Base-by-base conservation (phyloP, 2,113 vertebrate species). In the Gymnarchus niloticus region DNA sequence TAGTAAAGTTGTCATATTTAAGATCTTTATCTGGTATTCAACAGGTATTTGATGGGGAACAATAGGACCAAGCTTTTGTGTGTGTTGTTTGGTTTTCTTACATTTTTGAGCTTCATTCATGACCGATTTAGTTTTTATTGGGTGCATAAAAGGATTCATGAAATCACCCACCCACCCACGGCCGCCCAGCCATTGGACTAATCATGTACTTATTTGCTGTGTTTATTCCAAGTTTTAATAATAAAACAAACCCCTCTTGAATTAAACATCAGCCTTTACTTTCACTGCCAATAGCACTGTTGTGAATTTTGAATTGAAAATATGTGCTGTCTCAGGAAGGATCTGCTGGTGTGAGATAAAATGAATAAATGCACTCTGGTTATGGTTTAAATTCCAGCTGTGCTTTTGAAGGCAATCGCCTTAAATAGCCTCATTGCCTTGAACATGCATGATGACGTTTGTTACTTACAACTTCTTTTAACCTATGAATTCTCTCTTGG, bases 221-320 rank as follows among this genome's bases (percentile, higher is more conserved):
- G 92, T 95, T 86, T 84, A 84, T 84, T 88, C 88, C 92, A 92
- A 91, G 92, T 94, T 94, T 93, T 93, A 95, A 94, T 89, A 89
- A 85, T 91, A 91, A 93, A 91, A 87, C 69, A 48, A 88, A 48
- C 41, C 28, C 6, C 80, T n/a, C 8, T 69, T 3, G 9, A 49
- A 48, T 51, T 51, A 46, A 23, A 8, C 37, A 23, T 52, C 9
- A 10, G 28, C 17, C 10, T 3, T 41, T 83, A 46, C 9, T 80
- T 19, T 78, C 23, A 33, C 6, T 78, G 44, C 14, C 21, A n/a
- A 41, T 49, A 80, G 44, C 46, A 48, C 21, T 25, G 17, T 80
- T 78, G 41, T 21, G 19, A 12, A 48, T 3, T 23, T 46, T 21
- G 44, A 37, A 4, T 78, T n/a, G 44, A 14, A 69, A 69, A 37